Evolutionary conservation across 2,888 invertebrate species (phyloP), one percentile per base, ranked within the genome.

Genomic region (Nebria salina): DNA sequence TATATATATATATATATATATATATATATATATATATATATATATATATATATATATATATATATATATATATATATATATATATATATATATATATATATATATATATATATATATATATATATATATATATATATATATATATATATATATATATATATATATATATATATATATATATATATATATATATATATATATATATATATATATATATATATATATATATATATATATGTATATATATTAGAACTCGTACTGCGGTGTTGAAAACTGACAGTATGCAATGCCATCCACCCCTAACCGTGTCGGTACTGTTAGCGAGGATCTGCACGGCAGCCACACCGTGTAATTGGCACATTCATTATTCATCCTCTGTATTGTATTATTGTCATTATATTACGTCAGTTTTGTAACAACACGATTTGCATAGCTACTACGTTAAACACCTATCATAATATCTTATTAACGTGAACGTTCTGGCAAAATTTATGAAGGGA

Each of bases 361-460:
- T 70, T 70, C 70, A 70, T 70, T 70, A 70, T 70, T 70, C 70
- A 70, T 70, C 70, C 54, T 70, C 70, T 26, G 70, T 70, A 70
- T 70, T 70, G 70, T 70, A 70, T 70, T 70, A 70, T 70, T 70
- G 70, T 70, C 25, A 70, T 70, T 70, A 70, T 70, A 70, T 70
- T 70, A 70, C 70, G 70, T 70, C 70, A 70, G 70, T 70, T 70
- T 70, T 70, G 70, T 70, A 70, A 25, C 70, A 70, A 70, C 70
- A 70, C 70, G 70, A 70, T 70, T 70, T 70, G 70, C 70, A 70
- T 70, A 70, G 70, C 70, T 26, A 70, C 25, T 26, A 54, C 54
- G 70, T 70, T 70, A 26, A 70, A 20, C 26, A 70, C 70, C 70
- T 70, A 70, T 70, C 70, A 70, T 34, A 70, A 70, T 70, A 70